Conservation (phyloP, 2,797 vertebrate genomes). For the Bovichtus diacanthus region DNA sequence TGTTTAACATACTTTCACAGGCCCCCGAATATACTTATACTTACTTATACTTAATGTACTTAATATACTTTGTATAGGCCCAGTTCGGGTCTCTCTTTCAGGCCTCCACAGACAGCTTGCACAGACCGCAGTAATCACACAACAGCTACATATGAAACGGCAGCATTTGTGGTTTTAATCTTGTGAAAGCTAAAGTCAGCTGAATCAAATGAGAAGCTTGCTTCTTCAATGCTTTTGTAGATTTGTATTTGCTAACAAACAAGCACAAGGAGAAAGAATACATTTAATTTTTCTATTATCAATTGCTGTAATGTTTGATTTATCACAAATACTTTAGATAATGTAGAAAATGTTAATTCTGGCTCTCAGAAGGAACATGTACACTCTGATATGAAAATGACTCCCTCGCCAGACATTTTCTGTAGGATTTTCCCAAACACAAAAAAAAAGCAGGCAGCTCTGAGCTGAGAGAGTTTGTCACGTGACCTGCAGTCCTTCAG, state of each 20-base stretch:
- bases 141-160: background rate
- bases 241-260: background rate
- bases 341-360: background rate
- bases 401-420: background rate
- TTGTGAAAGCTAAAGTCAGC: background rate
- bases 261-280: background rate
- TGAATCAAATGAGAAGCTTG: background rate
- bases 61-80: too few species aligned
- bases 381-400: background rate
- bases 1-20: too few species aligned
- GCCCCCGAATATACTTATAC: too few species aligned
- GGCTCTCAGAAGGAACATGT: background rate
- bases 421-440: background rate
- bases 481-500: constrained; percentile 45
- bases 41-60: too few species aligned
- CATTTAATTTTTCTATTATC: background rate
- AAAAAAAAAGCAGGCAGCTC: constrained; percentile 7
- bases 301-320: background rate
- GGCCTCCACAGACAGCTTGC: background rate
- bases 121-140: background rate
- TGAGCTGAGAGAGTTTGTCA: constrained; percentile 34
- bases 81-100: background rate
- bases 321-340: background rate
- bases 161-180: background rate
- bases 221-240: background rate